Evolutionary conservation across 1,140 invertebrate species (phyloP).

Genomic region (Ceratitis capitata): DNA sequence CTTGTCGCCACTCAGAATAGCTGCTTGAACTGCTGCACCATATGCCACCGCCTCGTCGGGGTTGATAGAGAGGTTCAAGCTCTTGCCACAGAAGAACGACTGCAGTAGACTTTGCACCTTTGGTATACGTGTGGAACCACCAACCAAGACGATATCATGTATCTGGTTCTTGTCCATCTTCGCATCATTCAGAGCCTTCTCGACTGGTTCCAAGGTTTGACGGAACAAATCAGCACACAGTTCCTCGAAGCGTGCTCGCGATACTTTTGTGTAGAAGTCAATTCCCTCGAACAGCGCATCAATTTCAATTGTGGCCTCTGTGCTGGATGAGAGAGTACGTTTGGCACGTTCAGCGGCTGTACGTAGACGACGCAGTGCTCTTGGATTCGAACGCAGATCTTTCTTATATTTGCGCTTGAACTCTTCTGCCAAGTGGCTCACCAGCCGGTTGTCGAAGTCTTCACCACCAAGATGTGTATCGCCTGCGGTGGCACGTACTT

Average conservation of each 20-base stretch:
- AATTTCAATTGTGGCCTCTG: conserved; percentile 92
- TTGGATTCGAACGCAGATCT: too few relatives aligned
- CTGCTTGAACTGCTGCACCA: conserved; percentile 80
- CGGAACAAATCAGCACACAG: conserved; percentile 91
- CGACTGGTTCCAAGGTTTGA: conserved; percentile 75
- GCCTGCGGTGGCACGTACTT: conserved; percentile 81
- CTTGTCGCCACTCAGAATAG: conserved; percentile 74
- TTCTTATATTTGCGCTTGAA: too few relatives aligned
- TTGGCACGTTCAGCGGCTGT: too few relatives aligned
- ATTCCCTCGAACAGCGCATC: conserved; percentile 95
- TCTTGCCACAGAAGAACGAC: conserved; percentile 73
- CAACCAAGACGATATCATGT: conserved; percentile 73
- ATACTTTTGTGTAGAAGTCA: conserved; percentile 95
- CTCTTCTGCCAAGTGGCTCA: too few relatives aligned
- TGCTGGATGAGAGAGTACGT: too few relatives aligned
- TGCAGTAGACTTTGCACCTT: conserved; percentile 73
- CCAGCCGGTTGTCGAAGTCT: conserved; percentile 81
- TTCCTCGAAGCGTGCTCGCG: conserved; percentile 94
- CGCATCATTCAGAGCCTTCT: conserved; percentile 78
- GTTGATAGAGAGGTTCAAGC: conserved; percentile 76
- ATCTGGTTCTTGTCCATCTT: conserved; percentile 77
- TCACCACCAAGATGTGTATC: conserved; percentile 68
- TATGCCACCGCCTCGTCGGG: conserved; percentile 81
- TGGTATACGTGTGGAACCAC: conserved; percentile 73
- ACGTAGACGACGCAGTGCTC: too few relatives aligned